Percentiles rank a stretch among this genome's conserved stretches.
Conservation (phyloP, 2,797 vertebrate genomes). For the Rousettus madagascariensis region DNA sequence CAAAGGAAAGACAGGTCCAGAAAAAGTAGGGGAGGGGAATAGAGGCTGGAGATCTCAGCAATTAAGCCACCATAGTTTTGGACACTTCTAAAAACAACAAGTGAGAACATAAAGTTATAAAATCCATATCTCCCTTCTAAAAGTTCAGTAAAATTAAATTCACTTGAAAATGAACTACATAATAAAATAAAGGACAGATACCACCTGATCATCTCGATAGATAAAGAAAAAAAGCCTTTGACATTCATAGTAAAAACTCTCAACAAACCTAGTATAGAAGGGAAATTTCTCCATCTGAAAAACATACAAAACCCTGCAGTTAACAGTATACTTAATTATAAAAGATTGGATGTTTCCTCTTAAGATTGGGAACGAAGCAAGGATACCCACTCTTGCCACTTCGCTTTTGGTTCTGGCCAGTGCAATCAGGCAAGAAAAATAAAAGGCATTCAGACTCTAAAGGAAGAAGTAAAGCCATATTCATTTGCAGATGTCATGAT, state of each 20-base stretch:
- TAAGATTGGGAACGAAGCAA: neutral
- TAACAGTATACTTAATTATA: neutral
- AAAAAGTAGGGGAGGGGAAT: neutral
- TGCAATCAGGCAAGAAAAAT: neutral
- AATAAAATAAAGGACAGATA: conserved; percentile 41
- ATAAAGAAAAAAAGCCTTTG: neutral
- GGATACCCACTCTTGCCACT: neutral
- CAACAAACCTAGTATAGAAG: neutral
- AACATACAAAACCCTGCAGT: neutral
- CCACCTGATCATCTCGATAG: neutral
- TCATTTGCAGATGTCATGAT: conserved; percentile 33
- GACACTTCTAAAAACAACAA: conserved; percentile 8
- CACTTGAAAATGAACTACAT: conserved; percentile 20
- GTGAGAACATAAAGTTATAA: conserved; percentile 28
- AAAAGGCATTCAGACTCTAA: neutral
- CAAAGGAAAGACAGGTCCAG: neutral
- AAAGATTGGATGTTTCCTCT: neutral
- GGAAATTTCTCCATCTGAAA: neutral
- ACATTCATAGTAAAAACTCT: neutral
- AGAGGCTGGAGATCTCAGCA: neutral
- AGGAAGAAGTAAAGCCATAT: conserved; percentile 5
- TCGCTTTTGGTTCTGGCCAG: neutral
- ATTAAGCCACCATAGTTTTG: conserved; percentile 7
- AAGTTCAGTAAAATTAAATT: conserved; percentile 20
- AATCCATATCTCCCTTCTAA: conserved; percentile 30